These are phyloP conservation scores for Vombatus ursinus DNA, from an alignment of 2,113 vertebrate species.

Conservation along the genomic window DNA sequence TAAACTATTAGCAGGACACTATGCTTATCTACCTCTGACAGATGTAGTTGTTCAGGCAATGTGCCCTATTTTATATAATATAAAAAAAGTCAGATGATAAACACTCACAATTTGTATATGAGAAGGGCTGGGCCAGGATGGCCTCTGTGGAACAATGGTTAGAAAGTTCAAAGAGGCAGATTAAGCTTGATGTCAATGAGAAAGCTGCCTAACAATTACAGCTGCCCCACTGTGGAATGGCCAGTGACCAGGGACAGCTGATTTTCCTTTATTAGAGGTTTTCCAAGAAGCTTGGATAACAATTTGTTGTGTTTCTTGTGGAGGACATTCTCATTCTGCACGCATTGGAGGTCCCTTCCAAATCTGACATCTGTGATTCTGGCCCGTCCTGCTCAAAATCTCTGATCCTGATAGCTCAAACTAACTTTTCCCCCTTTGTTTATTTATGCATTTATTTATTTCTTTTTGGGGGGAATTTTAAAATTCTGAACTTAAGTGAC, in stretches of 20 bases:
- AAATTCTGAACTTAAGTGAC: not conserved
- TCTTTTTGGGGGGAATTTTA: not conserved
- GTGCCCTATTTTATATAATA: not conserved
- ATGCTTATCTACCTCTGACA: not conserved
- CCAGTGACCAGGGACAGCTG: not conserved
- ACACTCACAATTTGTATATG: not conserved
- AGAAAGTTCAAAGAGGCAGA: constrained; percentile 1
- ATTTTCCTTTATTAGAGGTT: not conserved
- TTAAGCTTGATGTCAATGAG: not conserved
- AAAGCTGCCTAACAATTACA: not conserved
- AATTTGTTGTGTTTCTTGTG: not conserved
- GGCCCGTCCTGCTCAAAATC: not conserved
- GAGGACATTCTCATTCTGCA: not conserved
- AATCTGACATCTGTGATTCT: not conserved
- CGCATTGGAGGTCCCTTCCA: not conserved
- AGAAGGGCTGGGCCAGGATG: not conserved
- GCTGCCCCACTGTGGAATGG: not conserved
- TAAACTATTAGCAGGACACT: not conserved
- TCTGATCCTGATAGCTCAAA: not conserved
- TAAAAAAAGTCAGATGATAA: not conserved
- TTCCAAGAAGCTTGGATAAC: not conserved
- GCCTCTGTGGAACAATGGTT: not conserved
- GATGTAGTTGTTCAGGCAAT: not conserved
- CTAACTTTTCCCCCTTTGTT: not conserved
- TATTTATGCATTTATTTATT: too few relatives aligned